Evolutionary conservation across 2,113 vertebrate genomes (phyloP), one percentile per base, ranked within the genome.

Genomic region (Forbesichthys agassizii): DNA sequence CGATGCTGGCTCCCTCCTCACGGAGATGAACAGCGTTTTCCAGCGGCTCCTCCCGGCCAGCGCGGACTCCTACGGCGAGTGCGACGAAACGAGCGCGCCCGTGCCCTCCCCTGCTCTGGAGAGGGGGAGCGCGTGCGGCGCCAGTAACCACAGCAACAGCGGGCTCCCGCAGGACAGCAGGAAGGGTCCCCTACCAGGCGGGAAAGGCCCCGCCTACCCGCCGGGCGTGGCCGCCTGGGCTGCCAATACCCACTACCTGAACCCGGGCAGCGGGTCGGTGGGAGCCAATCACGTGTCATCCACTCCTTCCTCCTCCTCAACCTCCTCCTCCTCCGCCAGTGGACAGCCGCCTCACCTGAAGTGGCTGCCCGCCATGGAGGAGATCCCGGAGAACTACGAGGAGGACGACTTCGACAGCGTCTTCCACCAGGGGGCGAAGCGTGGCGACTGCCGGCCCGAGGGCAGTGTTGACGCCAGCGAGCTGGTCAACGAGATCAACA

Each of bases 331-430:
- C 47, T 61, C 84, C 14, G 52, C 91, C 1, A 89, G 93, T 0
- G 92, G 86, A 0, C 97, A 96, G 85, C 94, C 95, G 0, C 80
- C 90, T 2, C 94, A 95, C 6, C 93, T 96, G 0, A 99, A 98
- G 54, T 99, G 98, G 98, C 91, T 99, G 78, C 97, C 97, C 0
- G 96, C 98, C 73, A 99, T 99, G 98, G 98, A 99, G 85, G 98
- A 99, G 82, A 99, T 99, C 81, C 98, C 98, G 0, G 98, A 99
- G 71, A 99, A 99, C 68, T 98, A 95, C 0, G 98, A 99, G 70
- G 98, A 99, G 69, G 98, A 99, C 18, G 98, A 99, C 73, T 96
- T 96, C 60, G 98, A 99, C 58, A 95, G 94, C 0, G 94, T 97
- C 69, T 95, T 98, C 75, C 95, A 88, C 63, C 88, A 79, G 77